Evolutionary conservation across 2,797 vertebrate species (phyloP).

Genomic region (Lepilemur ruficaudatus): DNA sequence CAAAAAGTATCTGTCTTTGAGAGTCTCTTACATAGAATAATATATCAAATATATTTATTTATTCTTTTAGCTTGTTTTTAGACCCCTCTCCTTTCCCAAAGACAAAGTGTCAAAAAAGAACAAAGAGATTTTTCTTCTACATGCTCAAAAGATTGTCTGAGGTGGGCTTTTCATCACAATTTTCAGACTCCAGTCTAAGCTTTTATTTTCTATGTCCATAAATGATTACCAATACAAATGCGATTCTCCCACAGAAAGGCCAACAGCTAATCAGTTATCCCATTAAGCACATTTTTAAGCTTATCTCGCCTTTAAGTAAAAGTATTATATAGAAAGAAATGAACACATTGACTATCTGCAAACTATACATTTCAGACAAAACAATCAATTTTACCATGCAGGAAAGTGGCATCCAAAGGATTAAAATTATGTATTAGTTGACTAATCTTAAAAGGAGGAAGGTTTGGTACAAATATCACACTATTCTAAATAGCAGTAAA

Average conservation of each 20-base stretch:
- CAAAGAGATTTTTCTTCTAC: slow-evolving; percentile 45
- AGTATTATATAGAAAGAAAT: slow-evolving; percentile 29
- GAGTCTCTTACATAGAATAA: slow-evolving; percentile 64
- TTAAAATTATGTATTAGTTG: slow-evolving; percentile 31
- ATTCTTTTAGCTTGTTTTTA: slow-evolving; percentile 54
- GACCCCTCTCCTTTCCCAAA: slow-evolving; percentile 40
- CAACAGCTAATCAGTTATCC: slow-evolving; percentile 38
- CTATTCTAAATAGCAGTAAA: not conserved
- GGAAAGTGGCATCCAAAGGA: not conserved
- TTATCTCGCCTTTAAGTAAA: slow-evolving; percentile 23
- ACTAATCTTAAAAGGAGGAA: slow-evolving; percentile 31
- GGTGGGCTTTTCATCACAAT: not conserved
- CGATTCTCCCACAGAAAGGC: slow-evolving; percentile 23
- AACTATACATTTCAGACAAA: slow-evolving; percentile 20
- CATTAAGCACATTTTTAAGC: slow-evolving; percentile 36
- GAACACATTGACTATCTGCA: slow-evolving; percentile 12
- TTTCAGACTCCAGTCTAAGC: not conserved
- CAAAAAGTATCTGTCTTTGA: slow-evolving; percentile 61
- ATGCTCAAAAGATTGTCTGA: slow-evolving; percentile 22
- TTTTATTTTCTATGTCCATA: slow-evolving; percentile 44
- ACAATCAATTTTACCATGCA: not conserved
- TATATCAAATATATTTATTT: slow-evolving; percentile 63
- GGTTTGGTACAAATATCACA: slow-evolving; percentile 41
- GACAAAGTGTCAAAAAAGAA: slow-evolving; percentile 48
- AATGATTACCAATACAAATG: slow-evolving; percentile 3